Evolutionary conservation across 2,113 vertebrate genomes (phyloP), one percentile per base, ranked within the genome.

Genomic region (Progne subis): DNA sequence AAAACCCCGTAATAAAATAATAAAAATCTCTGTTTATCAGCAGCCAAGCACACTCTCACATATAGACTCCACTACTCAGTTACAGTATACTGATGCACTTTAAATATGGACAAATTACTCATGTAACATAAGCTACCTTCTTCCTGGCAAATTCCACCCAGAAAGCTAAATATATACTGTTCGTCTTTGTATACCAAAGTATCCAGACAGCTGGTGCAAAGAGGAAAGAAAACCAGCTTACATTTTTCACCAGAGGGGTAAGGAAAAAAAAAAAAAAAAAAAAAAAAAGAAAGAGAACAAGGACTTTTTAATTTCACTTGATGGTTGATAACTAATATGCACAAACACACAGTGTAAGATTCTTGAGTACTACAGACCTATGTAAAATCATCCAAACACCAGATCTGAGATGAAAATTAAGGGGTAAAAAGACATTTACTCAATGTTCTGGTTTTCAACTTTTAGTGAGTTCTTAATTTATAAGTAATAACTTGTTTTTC

Each of bases 401-500:
- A 85, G 70, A 86, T 67, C 32, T 60, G 20, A 75, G 44, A 81
- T 18, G 23, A 95, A 95, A 94, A 77, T 61, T 46, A 72, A 44
- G 59, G 53, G n/a, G 18, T 23, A 79, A 74, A 96, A 90, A 92
- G 93, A 57, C 32, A 8, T 56, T 86, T 88, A 89, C 52, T 72
- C 55, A 92, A 47, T 71, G 76, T 69, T 86, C 47, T 29, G 90
- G 56, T 90, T 90, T 93, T 92, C 72, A 93, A 72, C 44, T 94
- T 91, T 55, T 94, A 94, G 77, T 81, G 94, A 94, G 84, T 82
- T 97, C 81, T 83, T 91, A 97, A 95, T 95, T 94, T 97, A 96
- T 98, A 96, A 96, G 96, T 95, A 95, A 90, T 89, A 95, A 85
- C 65, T 95, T 97, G 90, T 95, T 95, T 96, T 94, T 91, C 72